phyloP scores from a whole-genome alignment of 2,113 vertebrate genomes.

The Urocitellus parryii region DNA sequence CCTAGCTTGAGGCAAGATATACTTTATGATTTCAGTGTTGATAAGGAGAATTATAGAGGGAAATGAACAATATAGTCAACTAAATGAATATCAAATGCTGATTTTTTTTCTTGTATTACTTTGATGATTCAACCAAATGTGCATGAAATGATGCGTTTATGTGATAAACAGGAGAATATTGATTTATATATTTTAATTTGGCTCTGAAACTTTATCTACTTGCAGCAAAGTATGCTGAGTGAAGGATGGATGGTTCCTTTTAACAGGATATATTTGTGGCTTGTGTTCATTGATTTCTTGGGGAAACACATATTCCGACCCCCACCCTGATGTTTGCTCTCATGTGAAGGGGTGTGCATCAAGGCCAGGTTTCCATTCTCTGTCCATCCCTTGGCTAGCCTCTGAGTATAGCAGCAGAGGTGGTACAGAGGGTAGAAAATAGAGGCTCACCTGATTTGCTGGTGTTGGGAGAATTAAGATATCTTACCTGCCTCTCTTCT shows the following conservation, averaged over 20 bases:
- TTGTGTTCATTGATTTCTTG: neutral
- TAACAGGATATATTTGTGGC: neutral
- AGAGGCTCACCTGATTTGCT: neutral
- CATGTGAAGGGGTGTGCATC: neutral
- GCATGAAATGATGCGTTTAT: neutral
- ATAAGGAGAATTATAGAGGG: neutral
- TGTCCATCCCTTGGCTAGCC: neutral
- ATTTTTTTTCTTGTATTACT: constrained; percentile 1
- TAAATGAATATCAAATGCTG: neutral
- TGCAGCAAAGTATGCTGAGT: neutral
- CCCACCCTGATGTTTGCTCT: neutral
- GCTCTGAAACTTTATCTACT: neutral
- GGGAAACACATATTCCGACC: neutral
- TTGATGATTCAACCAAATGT: neutral
- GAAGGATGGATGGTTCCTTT: neutral
- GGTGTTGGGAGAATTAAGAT: neutral
- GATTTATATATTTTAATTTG: neutral
- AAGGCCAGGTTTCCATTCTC: neutral
- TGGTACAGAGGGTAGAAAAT: neutral
- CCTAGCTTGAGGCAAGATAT: constrained; percentile 25
- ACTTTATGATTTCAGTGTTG: neutral
- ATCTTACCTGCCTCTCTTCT: neutral
- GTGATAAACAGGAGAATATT: neutral
- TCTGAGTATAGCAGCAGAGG: no score
- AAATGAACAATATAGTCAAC: neutral